These are phyloP conservation scores for Phalacrocorax pelagicus DNA, from an alignment of 2,113 vertebrate genomes.

Conservation along the genomic window DNA sequence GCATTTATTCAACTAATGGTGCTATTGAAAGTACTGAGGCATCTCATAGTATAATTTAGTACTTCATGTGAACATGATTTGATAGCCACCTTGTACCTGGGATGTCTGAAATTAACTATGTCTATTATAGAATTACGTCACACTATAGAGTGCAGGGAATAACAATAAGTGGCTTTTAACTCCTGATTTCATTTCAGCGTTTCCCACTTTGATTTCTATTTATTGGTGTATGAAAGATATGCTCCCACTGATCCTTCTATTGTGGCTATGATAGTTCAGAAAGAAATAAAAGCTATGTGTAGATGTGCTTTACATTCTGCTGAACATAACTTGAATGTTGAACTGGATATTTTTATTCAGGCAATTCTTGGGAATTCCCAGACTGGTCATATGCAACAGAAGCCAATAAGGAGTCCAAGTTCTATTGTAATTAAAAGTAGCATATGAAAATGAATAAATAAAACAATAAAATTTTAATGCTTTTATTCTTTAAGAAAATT, in stretches of 20 bases:
- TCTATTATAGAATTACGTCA: neutral
- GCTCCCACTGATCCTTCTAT: neutral
- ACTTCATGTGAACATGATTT: neutral
- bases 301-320: neutral
- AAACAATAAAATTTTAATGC: neutral
- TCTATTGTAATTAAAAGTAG: neutral
- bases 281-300: neutral
- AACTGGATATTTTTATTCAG: neutral
- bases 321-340: neutral
- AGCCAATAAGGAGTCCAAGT: neutral
- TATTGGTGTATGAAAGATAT: neutral
- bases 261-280: neutral
- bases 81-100: neutral
- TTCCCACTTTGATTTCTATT: neutral
- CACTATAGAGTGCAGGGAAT: neutral
- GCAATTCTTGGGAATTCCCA: neutral
- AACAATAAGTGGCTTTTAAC: neutral
- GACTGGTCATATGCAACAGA: neutral
- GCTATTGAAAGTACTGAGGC: constrained; percentile 5
- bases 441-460: neutral
- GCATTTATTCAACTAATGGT: constrained; percentile 38
- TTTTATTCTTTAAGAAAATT: neutral
- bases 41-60: neutral
- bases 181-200: neutral
- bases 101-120: neutral